Base-by-base conservation (phyloP, 2,888 invertebrate genomes). In the Lobophora halterata region DNA sequence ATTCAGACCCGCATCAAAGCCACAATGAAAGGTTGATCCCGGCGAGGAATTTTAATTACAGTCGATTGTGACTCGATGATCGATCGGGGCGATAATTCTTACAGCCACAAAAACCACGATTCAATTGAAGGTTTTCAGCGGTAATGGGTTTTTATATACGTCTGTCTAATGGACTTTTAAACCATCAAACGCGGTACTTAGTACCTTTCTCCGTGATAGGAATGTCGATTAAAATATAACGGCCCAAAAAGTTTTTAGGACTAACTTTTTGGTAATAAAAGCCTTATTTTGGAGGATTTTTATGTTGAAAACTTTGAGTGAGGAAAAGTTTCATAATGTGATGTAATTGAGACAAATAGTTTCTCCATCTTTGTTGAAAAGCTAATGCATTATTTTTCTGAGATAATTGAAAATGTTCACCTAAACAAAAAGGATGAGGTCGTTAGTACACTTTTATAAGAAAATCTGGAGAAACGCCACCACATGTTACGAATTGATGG, bases 21-120 rank as follows among this genome's bases (percentile, higher is more conserved):
- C 57, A 58, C 50, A 52, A 49, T 58, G 54, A 57, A 70, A 61
- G 49, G 48, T 53, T 52, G 52, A 62, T 61, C 58, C 61, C 49
- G 46, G 45, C 42, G 61, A n/a, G n/a, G 67, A 67, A 69, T 71
- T 71, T 68, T 69, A 70, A 68, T 68, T 61, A 68, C 59, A 36
- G 49, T 58, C 58, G 54, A 52, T 47, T 46, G 41, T 30, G 34
- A 36, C 27, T 18, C 17, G 21, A 10, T 28, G 16, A 36, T 43
- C 37, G 37, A 42, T 36, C 13, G 36, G n/a, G 7, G 17, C 34
- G 8, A 39, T 36, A 32, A 39, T 19, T 39, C 28, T n/a, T 30
- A 16, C 24, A 18, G 13, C 24, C 25, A 48, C 28, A 34, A 27
- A 28, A 23, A 31, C 27, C 34, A 14, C 21, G 27, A 34, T 34